Evolutionary conservation across 2,113 vertebrate genomes (phyloP).

Genomic region (Corvus moneduloides): DNA sequence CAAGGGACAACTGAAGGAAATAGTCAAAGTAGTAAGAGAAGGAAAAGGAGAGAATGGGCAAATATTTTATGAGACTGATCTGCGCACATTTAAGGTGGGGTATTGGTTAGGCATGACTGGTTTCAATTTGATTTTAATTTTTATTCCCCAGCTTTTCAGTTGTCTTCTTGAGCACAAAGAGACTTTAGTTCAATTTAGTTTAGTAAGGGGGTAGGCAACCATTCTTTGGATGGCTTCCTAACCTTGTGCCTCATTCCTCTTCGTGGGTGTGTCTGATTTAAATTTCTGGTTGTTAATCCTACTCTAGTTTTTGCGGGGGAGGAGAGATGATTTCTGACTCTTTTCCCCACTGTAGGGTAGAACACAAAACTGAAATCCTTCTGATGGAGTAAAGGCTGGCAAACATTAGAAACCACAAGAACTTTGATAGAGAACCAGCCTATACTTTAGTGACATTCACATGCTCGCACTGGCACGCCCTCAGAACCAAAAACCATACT

Average conservation of each 20-base stretch:
- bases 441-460: background rate
- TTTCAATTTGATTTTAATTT: conserved; percentile 58
- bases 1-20: background rate
- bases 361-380: background rate
- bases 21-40: background rate
- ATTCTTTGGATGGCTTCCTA: conserved; percentile 46
- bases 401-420: conserved; percentile 15
- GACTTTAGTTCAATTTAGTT: conserved; percentile 7
- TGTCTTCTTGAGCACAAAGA: conserved; percentile 27
- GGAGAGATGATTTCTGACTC: background rate
- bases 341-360: background rate
- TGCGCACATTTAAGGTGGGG: background rate
- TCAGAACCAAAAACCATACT: background rate
- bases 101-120: conserved; percentile 19
- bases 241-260: conserved; percentile 41
- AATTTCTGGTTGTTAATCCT: conserved; percentile 42
- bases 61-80: conserved; percentile 55
- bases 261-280: conserved; percentile 29
- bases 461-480: fast-evolving
- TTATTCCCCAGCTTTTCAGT: conserved; percentile 7
- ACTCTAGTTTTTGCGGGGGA: background rate
- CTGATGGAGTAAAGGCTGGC: background rate
- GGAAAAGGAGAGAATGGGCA: conserved; percentile 34
- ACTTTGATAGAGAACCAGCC: background rate
- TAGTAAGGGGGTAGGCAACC: conserved; percentile 12